Base-by-base conservation (phyloP, 2,888 invertebrate species). In the Saturnia pavonia region DNA sequence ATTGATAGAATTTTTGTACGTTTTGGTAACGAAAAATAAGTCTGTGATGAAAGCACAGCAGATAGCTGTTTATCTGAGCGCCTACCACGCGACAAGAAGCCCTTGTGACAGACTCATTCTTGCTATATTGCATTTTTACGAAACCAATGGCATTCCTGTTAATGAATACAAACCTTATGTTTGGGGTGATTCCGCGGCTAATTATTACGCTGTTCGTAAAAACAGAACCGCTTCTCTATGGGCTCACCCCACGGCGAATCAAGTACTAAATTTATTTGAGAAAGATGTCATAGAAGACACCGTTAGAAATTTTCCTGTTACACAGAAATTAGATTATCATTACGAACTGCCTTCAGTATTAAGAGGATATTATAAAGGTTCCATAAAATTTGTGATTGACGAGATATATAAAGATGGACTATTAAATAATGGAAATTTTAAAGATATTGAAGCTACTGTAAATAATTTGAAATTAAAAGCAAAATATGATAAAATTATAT, bases 121-220 rank as follows among this genome's bases (percentile, higher is more conserved):
- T 72, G 91, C 95, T 69, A 93, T 97, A 74, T 85, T 97, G 71
- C 94, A 95, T 76, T 91, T 95, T 74, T 97, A 97, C 88, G 96
- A 98, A 89, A 90, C 90, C 73, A 95, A 95, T 81, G 96, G 95
- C 69, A 91, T 96, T 72, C 95, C 95, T 27, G 92, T 97, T 16
- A 92, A 94, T 69, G 94, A 96, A 78, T 96, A 95, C 85, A 96
- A 96, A 74, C 98, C 98, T 0, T 97, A 97, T 80, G 91, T 98
- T 0, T 98, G 97, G 96, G 98, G 98, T 0, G 96, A 96, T 83
- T 95, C 96, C 3, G 98, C 97, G 0, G 96, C 97, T 0, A 95
- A 95, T 69, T 96, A 97, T 84, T 97, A 97, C 83, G 96, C 97
- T 1, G 94, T 97, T 0, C 93, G 95, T 69, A 94, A 95, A 73